Evolutionary conservation across 2,797 vertebrate species (phyloP), one percentile per base, ranked within the genome.

Genomic region (Phrynocephalus forsythii): DNA sequence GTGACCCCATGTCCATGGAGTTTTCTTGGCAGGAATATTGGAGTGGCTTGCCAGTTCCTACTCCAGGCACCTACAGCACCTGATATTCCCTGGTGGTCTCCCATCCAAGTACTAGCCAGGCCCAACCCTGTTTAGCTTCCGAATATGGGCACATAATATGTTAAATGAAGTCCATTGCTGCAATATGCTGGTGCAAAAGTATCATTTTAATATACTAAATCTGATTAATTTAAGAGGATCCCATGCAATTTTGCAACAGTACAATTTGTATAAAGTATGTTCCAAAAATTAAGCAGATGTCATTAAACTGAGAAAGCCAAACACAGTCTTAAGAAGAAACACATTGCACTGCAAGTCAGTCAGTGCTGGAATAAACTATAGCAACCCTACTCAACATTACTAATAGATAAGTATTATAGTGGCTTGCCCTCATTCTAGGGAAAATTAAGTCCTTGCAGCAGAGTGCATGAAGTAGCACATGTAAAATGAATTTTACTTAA

Each of bases 201-300:
- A 90, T 88, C 52, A 86, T 88, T 82, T 90, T 33, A 83, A 84
- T 68, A 86, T 82, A 82, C 79, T 66, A 86, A 89, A 91, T 84
- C 69, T 84, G 80, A 81, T 90, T 83, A 85, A 93, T 79, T 94
- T 90, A 78, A 90, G 86, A 79, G 87, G 76, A 91, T 90, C 91
- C 88, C 79, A 84, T 77, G 80, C 79, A 84, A 91, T 91, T 93
- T 91, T 91, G 16, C 87, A 89, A 92, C 89, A 91, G 87, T 87
- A 91, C 85, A 86, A 87, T 86, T 71, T n/a, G 66, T 73, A 89
- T 82, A 0, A 63, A 87, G 81, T 69, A 16, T 83, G 85, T 92
- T 91, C 92, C 90, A 66, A 69, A 60, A 83, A 88, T 5, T 11
- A 89, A 89, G 80, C 94, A 90, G 86, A 93, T 68, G 86, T 93